phyloP scores from a whole-genome alignment of 2,113 vertebrate genomes.

The Brachyistius frenatus region DNA sequence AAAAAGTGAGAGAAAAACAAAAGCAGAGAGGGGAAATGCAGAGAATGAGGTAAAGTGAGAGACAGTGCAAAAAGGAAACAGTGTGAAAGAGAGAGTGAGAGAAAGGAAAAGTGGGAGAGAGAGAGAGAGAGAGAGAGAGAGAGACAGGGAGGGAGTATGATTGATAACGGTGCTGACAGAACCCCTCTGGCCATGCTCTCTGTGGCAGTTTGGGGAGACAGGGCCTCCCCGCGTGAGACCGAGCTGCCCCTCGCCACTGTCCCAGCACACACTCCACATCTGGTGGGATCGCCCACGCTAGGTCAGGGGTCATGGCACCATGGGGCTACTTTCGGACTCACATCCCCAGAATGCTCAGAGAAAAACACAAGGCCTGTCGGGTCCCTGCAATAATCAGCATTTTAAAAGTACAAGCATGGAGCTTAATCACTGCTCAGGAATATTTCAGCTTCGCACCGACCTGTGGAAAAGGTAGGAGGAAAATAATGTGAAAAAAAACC shows the following conservation, averaged over 20 bases:
- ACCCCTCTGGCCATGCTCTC: constrained; percentile 85
- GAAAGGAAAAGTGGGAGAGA: constrained; percentile 58
- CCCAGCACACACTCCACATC: constrained; percentile 86
- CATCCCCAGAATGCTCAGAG: constrained; percentile 78
- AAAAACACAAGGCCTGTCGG: constrained; percentile 75
- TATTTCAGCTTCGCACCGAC: constrained; percentile 61
- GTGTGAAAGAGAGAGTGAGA: constrained; percentile 70
- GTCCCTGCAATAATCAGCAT: constrained; percentile 75
- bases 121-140: constrained; percentile 58
- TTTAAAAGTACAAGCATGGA: constrained; percentile 74
- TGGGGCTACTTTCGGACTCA: constrained; percentile 81
- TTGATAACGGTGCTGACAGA: constrained; percentile 86
- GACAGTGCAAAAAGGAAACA: constrained; percentile 72
- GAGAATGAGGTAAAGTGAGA: constrained; percentile 69
- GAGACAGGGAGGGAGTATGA: constrained; percentile 80
- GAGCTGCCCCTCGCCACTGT: constrained; percentile 82
- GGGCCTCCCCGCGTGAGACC: constrained; percentile 84
- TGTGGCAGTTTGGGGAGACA: constrained; percentile 85
- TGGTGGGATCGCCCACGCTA: constrained; percentile 85
- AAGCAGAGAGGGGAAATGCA: constrained; percentile 55
- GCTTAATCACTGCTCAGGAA: constrained; percentile 70
- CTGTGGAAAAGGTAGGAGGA: constrained; percentile 49
- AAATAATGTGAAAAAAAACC: neutral
- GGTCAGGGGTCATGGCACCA: constrained; percentile 80
- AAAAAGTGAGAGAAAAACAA: constrained; percentile 71